A percentile compares a stretch with the other conserved stretches of the same genome.
Evolutionary conservation across 2,113 vertebrate genomes (phyloP).

Genomic region (Sylvietta virens): DNA sequence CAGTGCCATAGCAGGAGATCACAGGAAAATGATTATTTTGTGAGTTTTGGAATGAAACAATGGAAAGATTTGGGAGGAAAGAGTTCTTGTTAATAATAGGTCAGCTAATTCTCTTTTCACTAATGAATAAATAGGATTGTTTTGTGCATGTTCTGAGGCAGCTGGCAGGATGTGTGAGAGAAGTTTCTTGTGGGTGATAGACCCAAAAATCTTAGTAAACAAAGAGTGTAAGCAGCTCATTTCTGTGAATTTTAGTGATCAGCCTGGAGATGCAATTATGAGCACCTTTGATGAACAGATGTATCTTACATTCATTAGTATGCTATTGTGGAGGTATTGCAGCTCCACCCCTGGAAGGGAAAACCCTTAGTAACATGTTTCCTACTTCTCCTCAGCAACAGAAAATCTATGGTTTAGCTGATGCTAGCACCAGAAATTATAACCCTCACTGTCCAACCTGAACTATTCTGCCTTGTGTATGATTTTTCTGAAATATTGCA

Average conservation of each 20-base stretch:
- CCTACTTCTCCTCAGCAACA: neutral
- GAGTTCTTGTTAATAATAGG: neutral
- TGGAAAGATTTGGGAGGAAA: neutral
- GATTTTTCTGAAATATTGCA: neutral
- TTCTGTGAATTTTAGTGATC: neutral
- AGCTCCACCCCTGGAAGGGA: neutral
- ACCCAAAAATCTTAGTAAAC: neutral
- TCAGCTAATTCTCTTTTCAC: neutral
- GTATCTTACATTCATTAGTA: neutral
- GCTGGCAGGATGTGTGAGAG: neutral
- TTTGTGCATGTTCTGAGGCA: neutral
- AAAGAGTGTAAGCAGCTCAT: neutral
- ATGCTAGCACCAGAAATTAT: neutral
- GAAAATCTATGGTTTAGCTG: neutral
- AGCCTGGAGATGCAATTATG: neutral
- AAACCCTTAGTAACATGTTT: neutral
- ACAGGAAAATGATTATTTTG: neutral
- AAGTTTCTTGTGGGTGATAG: fast-evolving
- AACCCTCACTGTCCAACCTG: neutral
- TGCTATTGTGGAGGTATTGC: neutral
- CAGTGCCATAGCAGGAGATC: neutral
- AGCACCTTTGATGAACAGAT: neutral
- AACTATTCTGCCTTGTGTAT: neutral
- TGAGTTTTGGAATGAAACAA: neutral
- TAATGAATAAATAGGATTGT: neutral